Conservation (phyloP, 2,113 vertebrate species). For the Ammodytes dubius region DNA sequence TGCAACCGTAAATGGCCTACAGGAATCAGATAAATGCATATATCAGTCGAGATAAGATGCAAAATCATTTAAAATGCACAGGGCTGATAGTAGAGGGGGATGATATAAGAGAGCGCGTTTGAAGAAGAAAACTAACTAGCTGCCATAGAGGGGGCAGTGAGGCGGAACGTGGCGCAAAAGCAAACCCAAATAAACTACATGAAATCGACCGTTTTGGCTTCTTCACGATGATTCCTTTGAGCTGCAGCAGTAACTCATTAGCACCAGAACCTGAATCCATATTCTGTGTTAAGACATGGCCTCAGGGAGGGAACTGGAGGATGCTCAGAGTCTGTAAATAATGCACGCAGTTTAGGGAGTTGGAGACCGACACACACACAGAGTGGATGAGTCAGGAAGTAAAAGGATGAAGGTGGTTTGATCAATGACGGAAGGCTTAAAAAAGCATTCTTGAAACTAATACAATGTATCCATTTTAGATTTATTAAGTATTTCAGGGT, state of each 20-base stretch:
- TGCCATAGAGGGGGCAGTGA: constrained; percentile 4
- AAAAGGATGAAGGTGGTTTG: constrained; percentile 35
- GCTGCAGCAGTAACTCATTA: constrained; percentile 50
- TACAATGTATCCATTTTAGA: neutral
- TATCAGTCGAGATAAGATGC: constrained; percentile 52
- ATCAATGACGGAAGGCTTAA: constrained; percentile 39
- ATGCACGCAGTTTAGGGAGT: constrained; percentile 64
- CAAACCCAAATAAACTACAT: constrained; percentile 37
- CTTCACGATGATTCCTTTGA: constrained; percentile 13
- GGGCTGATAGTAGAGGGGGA: neutral
- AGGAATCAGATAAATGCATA: constrained; percentile 51
- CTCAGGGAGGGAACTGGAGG: constrained; percentile 42
- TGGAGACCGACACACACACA: constrained; percentile 36
- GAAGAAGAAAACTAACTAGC: constrained; percentile 16
- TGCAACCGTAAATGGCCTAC: constrained; percentile 39
- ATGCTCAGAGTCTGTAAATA: constrained; percentile 69
- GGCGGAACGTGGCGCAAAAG: constrained; percentile 16
- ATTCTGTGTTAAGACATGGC: constrained; percentile 25
- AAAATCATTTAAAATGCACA: constrained; percentile 54
- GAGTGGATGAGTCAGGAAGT: constrained; percentile 34
- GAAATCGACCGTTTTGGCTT: constrained; percentile 17
- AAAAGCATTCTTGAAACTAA: neutral
- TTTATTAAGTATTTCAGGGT: no score
- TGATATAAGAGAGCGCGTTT: constrained; percentile 1
- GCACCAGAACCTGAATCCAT: constrained; percentile 43